These are phyloP conservation scores for Botia almorhae DNA, from an alignment of 2,797 vertebrate species.

Conservation along the genomic window DNA sequence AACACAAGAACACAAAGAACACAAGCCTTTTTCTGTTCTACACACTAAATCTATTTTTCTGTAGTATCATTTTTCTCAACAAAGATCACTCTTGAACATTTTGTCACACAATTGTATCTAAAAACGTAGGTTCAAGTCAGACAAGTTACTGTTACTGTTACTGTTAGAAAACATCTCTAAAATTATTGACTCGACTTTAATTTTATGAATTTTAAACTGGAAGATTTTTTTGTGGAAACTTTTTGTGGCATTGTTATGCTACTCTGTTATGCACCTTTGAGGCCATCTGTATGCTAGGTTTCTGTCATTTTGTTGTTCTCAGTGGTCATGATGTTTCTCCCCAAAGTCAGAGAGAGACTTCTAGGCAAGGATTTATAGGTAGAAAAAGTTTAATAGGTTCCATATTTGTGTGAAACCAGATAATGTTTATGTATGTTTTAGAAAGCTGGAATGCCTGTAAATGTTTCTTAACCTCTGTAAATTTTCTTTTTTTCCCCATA, in stretches of 20 bases:
- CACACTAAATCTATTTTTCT: no score
- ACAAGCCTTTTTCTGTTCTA: no score
- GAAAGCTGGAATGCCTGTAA: neutral
- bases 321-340: constrained; percentile 33
- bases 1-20: no score
- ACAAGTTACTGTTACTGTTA: neutral
- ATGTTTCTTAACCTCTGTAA: neutral
- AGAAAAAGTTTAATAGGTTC: constrained; percentile 38
- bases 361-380: constrained; percentile 19
- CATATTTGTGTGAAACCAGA: neutral
- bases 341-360: neutral
- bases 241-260: neutral
- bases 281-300: no score
- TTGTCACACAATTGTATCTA: neutral
- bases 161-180: no score
- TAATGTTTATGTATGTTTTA: neutral
- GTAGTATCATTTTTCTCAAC: no score
- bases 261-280: no score
- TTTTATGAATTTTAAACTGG: no score
- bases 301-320: constrained; percentile 6
- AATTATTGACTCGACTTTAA: no score
- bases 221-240: no score
- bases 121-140: no score
- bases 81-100: constrained; percentile 8
- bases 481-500: constrained; percentile 23